phyloP scores from a whole-genome alignment of 2,113 vertebrate genomes.

The Amphiprion ocellaris region DNA sequence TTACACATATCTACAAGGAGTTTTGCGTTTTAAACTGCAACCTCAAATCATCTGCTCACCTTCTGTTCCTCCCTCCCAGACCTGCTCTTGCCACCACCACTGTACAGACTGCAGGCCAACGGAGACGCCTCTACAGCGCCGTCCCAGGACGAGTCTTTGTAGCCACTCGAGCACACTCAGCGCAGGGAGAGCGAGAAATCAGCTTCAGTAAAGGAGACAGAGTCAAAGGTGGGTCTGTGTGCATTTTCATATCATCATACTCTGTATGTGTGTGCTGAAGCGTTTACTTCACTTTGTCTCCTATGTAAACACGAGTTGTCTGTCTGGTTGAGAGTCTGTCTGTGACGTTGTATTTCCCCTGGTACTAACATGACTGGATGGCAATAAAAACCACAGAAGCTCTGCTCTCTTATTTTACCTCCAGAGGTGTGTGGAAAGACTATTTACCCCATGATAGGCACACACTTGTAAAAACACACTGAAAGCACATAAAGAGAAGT shows the following conservation, averaged over 20 bases:
- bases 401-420: neutral
- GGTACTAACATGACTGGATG: neutral
- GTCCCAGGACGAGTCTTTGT: constrained; percentile 92
- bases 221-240: constrained; percentile 89
- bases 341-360: constrained; percentile 23
- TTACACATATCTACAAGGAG: too few species aligned
- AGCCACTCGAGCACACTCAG: constrained; percentile 90
- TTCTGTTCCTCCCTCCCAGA: constrained; percentile 44
- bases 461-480: too few species aligned
- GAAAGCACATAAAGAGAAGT: neutral
- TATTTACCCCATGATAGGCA: too few species aligned
- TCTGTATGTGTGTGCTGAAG: neutral
- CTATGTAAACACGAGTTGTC: constrained; percentile 56
- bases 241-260: too few species aligned
- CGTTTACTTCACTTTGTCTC: constrained; percentile 36
- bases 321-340: constrained; percentile 54
- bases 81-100: constrained; percentile 76
- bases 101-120: constrained; percentile 79
- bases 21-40: too few species aligned
- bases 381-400: neutral
- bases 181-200: constrained; percentile 92
- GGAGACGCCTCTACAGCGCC: constrained; percentile 92
- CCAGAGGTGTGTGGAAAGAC: neutral
- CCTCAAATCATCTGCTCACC: accelerated
- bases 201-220: constrained; percentile 93